These are phyloP conservation scores for Maccullochella peelii DNA, from an alignment of 2,113 vertebrate genomes.

Conservation along the genomic window DNA sequence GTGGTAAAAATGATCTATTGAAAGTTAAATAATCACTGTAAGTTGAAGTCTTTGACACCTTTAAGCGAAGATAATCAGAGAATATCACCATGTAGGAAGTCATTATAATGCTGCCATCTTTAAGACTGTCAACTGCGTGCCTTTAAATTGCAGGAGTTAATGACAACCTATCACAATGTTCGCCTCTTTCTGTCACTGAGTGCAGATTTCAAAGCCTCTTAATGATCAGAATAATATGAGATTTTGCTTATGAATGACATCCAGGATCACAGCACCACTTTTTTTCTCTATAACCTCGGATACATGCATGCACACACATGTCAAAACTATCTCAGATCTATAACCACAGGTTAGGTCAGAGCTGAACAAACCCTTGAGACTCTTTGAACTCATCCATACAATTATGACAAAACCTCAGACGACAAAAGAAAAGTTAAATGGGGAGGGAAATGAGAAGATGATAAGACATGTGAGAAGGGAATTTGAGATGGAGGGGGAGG, in stretches of 20 bases:
- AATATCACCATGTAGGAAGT: conserved; percentile 29
- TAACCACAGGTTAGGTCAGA: neutral
- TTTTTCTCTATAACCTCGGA: neutral
- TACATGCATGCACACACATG: neutral
- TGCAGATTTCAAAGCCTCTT: conserved; percentile 36
- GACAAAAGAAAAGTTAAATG: conserved; percentile 17
- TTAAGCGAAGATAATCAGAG: conserved; percentile 30
- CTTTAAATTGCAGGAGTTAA: conserved; percentile 26
- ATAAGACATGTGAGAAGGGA: conserved; percentile 11
- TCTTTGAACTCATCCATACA: neutral
- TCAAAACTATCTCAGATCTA: conserved; percentile 20
- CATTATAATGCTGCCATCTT: conserved; percentile 33
- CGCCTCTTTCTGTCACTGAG: conserved; percentile 30
- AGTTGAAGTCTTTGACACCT: conserved; percentile 1
- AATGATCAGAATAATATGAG: conserved; percentile 51
- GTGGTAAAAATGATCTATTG: neutral
- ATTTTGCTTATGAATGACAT: conserved; percentile 33
- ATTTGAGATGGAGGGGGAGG: neutral
- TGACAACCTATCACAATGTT: conserved; percentile 43
- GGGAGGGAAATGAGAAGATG: conserved; percentile 19
- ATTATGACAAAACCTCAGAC: conserved; percentile 21
- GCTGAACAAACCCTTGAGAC: neutral
- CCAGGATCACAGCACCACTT: neutral
- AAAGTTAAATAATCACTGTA: conserved; percentile 15
- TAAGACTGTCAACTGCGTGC: conserved; percentile 27